Evolutionary conservation across 2,797 vertebrate genomes (phyloP).

Genomic region (Hozukius guyotensis): DNA sequence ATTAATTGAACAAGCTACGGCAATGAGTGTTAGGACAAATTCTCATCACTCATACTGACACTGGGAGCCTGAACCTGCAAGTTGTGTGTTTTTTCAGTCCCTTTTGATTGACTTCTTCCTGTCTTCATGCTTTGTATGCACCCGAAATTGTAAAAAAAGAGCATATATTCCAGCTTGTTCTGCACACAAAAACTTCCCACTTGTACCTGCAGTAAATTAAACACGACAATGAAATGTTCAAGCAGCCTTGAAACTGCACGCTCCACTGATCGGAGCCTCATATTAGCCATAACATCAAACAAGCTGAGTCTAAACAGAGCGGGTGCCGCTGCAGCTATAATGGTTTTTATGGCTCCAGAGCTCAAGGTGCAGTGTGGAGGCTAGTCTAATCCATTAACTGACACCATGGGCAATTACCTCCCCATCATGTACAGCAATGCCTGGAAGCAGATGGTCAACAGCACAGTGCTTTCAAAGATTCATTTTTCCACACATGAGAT

Average conservation of each 20-base stretch:
- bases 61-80: not conserved
- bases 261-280: not conserved
- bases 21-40: not conserved
- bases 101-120: not conserved
- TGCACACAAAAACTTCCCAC: not conserved
- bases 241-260: constrained; percentile 3
- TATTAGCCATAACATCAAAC: constrained; percentile 22
- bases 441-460: constrained; percentile 34
- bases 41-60: not conserved
- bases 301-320: constrained; percentile 17
- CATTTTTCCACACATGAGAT: not conserved
- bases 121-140: not conserved
- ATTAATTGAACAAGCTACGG: not conserved
- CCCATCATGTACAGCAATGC: constrained; percentile 42
- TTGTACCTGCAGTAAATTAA: not conserved
- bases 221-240: constrained; percentile 1
- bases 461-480: constrained; percentile 6
- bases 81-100: not conserved
- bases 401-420: constrained; percentile 62
- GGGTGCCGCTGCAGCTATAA: not conserved
- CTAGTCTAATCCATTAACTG: constrained; percentile 55
- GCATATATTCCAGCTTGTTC: not conserved
- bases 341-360: constrained; percentile 42
- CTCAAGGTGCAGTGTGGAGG: constrained; percentile 47
- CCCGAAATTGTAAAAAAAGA: too few species aligned